These are phyloP conservation scores for Lasaia peninsularis DNA, from an alignment of 1,140 invertebrate species.

Conservation along the genomic window DNA sequence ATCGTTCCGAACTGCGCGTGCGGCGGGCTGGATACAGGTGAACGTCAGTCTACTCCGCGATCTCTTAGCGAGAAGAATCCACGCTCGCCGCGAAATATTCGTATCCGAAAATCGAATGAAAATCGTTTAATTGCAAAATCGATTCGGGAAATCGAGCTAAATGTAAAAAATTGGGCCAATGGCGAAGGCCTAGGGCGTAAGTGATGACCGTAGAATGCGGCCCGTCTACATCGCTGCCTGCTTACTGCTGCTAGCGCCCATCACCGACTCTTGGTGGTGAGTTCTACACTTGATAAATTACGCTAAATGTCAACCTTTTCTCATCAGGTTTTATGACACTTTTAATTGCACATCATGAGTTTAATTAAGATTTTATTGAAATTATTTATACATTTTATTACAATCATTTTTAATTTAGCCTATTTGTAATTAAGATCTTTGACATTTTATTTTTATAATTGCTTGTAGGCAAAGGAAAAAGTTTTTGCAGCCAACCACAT, in stretches of 20 bases:
- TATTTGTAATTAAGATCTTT: background rate
- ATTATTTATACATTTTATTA: background rate
- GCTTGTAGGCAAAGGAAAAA: background rate
- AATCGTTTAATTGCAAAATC: slow-evolving; percentile 19
- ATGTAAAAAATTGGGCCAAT: slow-evolving; percentile 18
- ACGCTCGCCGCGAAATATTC: slow-evolving; percentile 61
- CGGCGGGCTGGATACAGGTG: slow-evolving; percentile 60
- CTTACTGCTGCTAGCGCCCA: slow-evolving; percentile 81
- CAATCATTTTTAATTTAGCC: background rate
- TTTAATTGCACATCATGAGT: background rate
- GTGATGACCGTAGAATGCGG: slow-evolving; percentile 79
- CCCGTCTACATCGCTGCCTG: slow-evolving; percentile 80
- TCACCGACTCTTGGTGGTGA: slow-evolving; percentile 82
- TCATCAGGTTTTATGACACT: background rate
- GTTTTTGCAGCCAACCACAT: background rate
- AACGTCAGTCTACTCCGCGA: slow-evolving; percentile 66
- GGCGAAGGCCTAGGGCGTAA: slow-evolving; percentile 38
- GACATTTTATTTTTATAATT: background rate
- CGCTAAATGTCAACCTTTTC: background rate
- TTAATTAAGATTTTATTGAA: slow-evolving; percentile 14
- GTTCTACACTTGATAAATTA: slow-evolving; percentile 40
- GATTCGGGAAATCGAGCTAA: slow-evolving; percentile 1
- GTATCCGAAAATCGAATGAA: slow-evolving; percentile 41
- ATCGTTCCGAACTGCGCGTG: slow-evolving; percentile 65
- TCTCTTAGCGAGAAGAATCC: slow-evolving; percentile 64